phyloP scores from a whole-genome alignment of 2,797 vertebrate genomes.

The Sebastes minor region DNA sequence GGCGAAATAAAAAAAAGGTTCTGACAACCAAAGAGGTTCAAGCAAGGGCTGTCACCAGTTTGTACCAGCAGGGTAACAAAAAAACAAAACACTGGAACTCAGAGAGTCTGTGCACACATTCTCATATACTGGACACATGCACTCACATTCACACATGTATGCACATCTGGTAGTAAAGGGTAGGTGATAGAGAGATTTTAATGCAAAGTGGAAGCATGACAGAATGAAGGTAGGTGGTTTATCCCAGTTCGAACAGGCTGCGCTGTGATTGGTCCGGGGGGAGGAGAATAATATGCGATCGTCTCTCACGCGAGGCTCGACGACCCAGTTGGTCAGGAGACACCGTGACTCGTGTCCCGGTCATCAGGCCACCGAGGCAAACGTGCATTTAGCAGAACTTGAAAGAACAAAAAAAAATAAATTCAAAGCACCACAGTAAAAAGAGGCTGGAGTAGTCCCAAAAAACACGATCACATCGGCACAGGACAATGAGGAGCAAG shows the following conservation, averaged over 20 bases:
- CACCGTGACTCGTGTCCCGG: conserved; percentile 26
- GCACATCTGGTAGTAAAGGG: conserved; percentile 45
- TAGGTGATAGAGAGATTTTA: conserved; percentile 23
- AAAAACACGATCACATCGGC: conserved; percentile 66
- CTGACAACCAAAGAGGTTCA: conserved; percentile 27
- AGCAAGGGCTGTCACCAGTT: conserved; percentile 34
- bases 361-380: conserved; percentile 56
- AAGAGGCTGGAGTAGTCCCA: conserved; percentile 46
- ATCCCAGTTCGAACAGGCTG: conserved; percentile 36
- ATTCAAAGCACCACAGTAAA: conserved; percentile 74
- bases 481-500: conserved; percentile 48
- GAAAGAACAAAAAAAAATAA: conserved; percentile 43
- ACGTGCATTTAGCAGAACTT: conserved; percentile 54
- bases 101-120: conserved; percentile 11
- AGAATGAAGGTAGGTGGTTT: conserved; percentile 25
- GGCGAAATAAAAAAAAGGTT: not conserved
- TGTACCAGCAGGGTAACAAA: conserved; percentile 39
- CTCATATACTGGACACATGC: conserved; percentile 22
- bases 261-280: conserved; percentile 33
- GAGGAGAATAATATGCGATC: not conserved
- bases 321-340: conserved; percentile 56
- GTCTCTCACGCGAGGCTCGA: conserved; percentile 34
- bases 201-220: conserved; percentile 35
- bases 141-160: conserved; percentile 46
- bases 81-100: not conserved